Evolutionary conservation across 2,113 vertebrate species (phyloP).

Genomic region (Petroica traversi): DNA sequence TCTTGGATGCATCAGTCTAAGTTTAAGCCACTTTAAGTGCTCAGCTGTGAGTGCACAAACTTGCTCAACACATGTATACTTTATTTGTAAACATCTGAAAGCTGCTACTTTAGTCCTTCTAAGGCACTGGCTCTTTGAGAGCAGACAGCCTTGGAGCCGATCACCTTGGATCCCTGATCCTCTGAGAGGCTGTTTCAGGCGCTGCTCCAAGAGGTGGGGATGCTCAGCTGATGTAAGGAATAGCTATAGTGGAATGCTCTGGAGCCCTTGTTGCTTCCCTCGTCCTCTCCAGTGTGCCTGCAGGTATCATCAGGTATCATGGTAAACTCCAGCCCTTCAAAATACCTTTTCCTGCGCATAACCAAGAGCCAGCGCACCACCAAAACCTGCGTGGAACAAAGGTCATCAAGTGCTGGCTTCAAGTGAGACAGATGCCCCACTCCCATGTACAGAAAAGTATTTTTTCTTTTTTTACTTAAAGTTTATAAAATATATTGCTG

Average conservation of each 20-base stretch:
- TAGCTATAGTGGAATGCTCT: fast-evolving
- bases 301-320: fast-evolving
- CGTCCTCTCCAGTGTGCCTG: neutral
- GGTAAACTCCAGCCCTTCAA: neutral
- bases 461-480: neutral
- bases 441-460: neutral
- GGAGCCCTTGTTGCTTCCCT: neutral
- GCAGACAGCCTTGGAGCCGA: fast-evolving
- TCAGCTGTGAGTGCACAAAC: neutral
- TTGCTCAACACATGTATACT: neutral
- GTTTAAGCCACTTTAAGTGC: neutral
- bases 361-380: neutral
- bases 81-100: neutral
- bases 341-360: neutral
- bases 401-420: neutral
- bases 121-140: fast-evolving
- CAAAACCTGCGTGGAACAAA: neutral
- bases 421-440: neutral
- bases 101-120: neutral
- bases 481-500: neutral
- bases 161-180: fast-evolving
- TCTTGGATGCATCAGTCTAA: too few relatives aligned
- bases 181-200: neutral
- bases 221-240: neutral
- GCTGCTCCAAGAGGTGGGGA: fast-evolving